phyloP scores from a whole-genome alignment of 2,113 vertebrate species.

The Himantopus leucocephalus region DNA sequence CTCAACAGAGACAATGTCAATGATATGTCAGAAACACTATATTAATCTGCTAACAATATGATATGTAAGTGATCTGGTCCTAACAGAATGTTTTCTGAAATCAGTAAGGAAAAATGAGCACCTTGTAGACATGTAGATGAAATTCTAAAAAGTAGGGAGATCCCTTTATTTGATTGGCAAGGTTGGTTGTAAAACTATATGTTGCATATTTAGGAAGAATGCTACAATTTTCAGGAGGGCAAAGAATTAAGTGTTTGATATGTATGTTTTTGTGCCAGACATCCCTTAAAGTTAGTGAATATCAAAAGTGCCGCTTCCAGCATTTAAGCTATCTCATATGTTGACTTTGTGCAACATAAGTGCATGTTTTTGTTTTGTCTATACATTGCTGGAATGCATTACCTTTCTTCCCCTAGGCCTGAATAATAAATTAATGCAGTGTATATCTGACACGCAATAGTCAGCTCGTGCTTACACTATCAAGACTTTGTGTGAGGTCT shows the following conservation, averaged over 20 bases:
- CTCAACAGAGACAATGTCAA: background rate
- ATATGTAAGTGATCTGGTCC: background rate
- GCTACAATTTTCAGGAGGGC: background rate
- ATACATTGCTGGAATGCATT: background rate
- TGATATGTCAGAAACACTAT: background rate
- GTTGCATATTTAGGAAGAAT: background rate
- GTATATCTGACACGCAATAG: background rate
- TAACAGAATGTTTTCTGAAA: background rate
- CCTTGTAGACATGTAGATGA: background rate
- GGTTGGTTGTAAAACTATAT: background rate
- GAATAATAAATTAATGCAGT: background rate
- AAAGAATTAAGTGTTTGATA: background rate
- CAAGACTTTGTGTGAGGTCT: constrained; percentile 26
- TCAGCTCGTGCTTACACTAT: background rate
- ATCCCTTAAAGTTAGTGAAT: background rate
- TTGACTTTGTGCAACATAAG: background rate
- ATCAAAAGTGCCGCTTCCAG: background rate
- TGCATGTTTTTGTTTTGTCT: constrained; percentile 49
- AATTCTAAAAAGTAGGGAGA: background rate
- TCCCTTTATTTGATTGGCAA: background rate
- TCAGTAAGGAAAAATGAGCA: background rate
- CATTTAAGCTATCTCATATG: background rate
- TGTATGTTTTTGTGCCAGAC: background rate
- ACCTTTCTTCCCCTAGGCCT: background rate
- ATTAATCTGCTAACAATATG: background rate